phyloP scores from a whole-genome alignment of 1,140 invertebrate species.

The Dendroctonus ponderosae region DNA sequence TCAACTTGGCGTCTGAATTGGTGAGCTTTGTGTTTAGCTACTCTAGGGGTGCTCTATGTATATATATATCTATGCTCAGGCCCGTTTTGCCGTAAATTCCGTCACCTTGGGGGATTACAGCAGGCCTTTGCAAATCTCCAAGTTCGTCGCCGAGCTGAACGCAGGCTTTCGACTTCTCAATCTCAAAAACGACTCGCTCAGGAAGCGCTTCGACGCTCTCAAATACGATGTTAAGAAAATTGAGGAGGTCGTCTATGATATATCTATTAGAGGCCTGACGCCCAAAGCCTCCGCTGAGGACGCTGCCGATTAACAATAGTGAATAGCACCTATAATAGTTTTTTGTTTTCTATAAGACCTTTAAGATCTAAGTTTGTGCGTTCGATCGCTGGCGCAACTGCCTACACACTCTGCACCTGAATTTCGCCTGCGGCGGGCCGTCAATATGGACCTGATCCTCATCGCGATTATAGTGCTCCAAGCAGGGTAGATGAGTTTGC shows the following conservation, averaged over 20 bases:
- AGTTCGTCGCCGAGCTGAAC: constrained; percentile 83
- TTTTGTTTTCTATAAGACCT: constrained; percentile 3
- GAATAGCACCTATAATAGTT: not conserved
- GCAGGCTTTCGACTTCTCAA: constrained; percentile 86
- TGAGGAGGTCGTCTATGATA: constrained; percentile 92
- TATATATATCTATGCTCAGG: constrained; percentile 49
- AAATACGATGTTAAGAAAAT: constrained; percentile 95
- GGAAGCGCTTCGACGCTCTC: constrained; percentile 85
- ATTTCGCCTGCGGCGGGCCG: constrained; percentile 23
- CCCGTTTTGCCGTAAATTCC: constrained; percentile 82
- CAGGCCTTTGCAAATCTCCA: constrained; percentile 76
- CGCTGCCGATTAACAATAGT: not conserved
- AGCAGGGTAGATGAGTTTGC: constrained; percentile 21
- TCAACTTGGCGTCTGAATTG: constrained; percentile 80
- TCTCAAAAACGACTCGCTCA: constrained; percentile 85
- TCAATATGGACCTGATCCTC: constrained; percentile 21
- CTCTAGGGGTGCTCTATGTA: not conserved
- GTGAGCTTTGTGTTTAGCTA: constrained; percentile 51
- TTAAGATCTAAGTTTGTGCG: not conserved
- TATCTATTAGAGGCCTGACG: constrained; percentile 80
- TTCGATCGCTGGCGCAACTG: not conserved
- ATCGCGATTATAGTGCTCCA: constrained; percentile 22
- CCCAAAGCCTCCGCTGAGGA: constrained; percentile 20
- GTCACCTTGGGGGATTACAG: constrained; percentile 83
- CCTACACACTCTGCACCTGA: constrained; percentile 10